Evolutionary conservation across 2,888 invertebrate species (phyloP).

Genomic region (Oasisia sp.): DNA sequence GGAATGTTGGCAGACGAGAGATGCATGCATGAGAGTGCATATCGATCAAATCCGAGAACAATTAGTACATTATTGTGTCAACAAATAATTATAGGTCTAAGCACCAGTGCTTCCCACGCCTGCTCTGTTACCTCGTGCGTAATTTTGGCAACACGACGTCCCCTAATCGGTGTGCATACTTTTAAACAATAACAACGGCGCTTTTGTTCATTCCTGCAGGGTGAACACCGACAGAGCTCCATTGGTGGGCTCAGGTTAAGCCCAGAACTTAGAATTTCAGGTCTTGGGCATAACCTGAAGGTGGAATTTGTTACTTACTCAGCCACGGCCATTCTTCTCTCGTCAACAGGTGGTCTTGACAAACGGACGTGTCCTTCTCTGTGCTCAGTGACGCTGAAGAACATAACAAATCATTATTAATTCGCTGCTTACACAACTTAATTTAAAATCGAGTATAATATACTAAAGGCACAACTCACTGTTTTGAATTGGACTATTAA

Average conservation of each 20-base stretch:
- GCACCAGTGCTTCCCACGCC: not conserved
- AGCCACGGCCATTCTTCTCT: not conserved
- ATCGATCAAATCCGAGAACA: not conserved
- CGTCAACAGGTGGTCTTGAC: conserved; percentile 1
- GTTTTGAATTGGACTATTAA: not conserved
- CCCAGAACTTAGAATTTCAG: not conserved
- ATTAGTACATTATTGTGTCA: not conserved
- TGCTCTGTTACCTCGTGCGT: not conserved
- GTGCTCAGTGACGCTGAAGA: not conserved
- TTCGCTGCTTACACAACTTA: not conserved
- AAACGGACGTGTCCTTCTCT: not conserved
- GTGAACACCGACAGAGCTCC: not conserved
- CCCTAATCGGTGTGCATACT: not conserved
- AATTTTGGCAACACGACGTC: not conserved
- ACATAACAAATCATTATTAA: not conserved
- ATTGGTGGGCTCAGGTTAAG: not conserved
- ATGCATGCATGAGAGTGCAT: not conserved
- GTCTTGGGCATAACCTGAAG: not conserved
- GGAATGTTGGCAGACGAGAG: not conserved
- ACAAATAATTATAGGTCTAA: not conserved
- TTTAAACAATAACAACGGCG: not conserved
- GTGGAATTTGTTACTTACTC: not conserved
- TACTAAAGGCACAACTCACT: not conserved
- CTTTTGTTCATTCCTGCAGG: not conserved
- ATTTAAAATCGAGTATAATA: not conserved